Conservation (phyloP, 2,797 vertebrate genomes). For the Trichosurus vulpecula region DNA sequence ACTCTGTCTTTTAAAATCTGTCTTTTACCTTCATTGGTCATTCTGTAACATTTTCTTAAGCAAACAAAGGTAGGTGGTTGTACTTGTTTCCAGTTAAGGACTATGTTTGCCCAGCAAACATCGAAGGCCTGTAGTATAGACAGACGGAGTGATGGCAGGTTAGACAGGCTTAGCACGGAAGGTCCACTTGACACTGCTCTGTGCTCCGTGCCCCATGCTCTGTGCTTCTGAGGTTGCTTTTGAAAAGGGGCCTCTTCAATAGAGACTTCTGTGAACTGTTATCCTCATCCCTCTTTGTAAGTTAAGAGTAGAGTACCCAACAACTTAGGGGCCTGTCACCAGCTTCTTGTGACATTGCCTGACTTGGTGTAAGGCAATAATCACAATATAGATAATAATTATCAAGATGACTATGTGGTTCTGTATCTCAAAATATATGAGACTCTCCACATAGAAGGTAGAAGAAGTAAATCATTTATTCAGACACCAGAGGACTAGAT, state of each 20-base stretch:
- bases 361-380: too few relatives aligned
- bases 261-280: background rate
- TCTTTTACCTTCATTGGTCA: conserved; percentile 13
- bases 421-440: too few relatives aligned
- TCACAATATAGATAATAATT: too few relatives aligned
- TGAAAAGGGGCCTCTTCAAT: conserved; percentile 6
- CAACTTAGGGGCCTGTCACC: background rate
- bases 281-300: background rate
- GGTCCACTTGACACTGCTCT: background rate
- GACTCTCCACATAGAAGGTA: too few relatives aligned
- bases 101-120: background rate
- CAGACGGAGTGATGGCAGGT: background rate
- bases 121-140: background rate
- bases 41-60: conserved; percentile 1
- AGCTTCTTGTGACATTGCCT: background rate
- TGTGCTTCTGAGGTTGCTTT: background rate
- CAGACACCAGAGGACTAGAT: too few relatives aligned
- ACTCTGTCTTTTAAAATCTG: background rate
- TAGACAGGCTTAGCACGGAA: background rate
- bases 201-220: too few relatives aligned
- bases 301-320: background rate
- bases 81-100: conserved; percentile 33
- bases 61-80: background rate
- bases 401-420: too few relatives aligned
- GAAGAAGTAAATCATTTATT: too few relatives aligned